Base-by-base conservation (phyloP, 1,140 invertebrate genomes). In the Drosophila novamexicana region DNA sequence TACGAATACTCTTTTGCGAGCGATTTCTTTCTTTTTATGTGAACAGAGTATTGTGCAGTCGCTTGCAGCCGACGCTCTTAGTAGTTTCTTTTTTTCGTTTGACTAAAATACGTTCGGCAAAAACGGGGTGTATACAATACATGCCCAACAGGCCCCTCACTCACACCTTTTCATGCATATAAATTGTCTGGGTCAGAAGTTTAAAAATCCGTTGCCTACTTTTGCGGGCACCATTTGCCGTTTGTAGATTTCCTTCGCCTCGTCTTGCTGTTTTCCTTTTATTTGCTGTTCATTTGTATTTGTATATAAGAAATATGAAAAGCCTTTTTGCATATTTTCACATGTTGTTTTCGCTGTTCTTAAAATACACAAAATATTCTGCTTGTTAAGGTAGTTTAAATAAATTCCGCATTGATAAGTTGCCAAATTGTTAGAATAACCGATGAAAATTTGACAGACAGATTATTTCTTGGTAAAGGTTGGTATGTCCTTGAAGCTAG, bases 131-230 rank as follows among this genome's bases (percentile, higher is more conserved):
- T 69, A 70, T 88, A 71, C 62, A 76, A 79, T 86, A 88, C 75
- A 53, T 73, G 66, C 58, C 67, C 61, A 63, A 71, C 8, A 6
- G 3, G 14, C 50, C 4, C 7, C 34, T 16, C 7, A 1, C 4
- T 47, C 22, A 52, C 63, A 29, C 18, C n/a, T 52, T 54, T 61
- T 62, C 42, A 37, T 69, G 52, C 72, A 77, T 68, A 71, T 67
- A 83, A 88, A 86, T 79, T 86, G 84, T 37, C 65, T 64, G 74
- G 59, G 80, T 88, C 72, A 88, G 64, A 73, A 50, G 79, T 82
- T 88, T 77, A 70, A 83, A 73, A 83, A 83, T 77, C 54, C 54
- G 77, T 50, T 82, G 83, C 83, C 86, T 88, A 82, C 79, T 88
- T 86, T 74, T 79, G 49, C 32, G 84, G 54, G 68, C 54, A 9